Evolutionary conservation across 2,797 vertebrate genomes (phyloP), one percentile per base, ranked within the genome.

Genomic region (Poeciliopsis presidionis): DNA sequence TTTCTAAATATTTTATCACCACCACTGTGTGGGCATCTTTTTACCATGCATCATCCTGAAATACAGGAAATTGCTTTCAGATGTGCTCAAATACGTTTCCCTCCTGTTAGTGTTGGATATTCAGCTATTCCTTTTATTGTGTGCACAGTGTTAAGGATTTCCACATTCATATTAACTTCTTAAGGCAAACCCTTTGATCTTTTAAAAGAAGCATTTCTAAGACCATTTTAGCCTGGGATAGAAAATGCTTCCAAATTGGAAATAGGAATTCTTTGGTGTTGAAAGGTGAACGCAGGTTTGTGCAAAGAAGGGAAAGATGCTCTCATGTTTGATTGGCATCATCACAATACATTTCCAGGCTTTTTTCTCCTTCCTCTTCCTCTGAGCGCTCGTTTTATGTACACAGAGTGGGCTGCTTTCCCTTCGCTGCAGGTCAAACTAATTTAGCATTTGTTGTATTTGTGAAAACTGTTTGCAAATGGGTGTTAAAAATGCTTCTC

Each of bases 391-490:
- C 30, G 77, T 75, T 80, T 79, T 77, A 82, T 74, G 63, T 9
- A 20, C 79, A 79, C 81, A 57, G 75, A 63, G 71, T 78, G 86
- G 79, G 67, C 55, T 80, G 53, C 51, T 53, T 47, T 14, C 63
- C 46, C 61, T 80, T 57, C 53, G 51, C 83, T 67, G 76, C 77
- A 83, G 90, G 86, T 93, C 90, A 91, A 91, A 91, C 84, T 88
- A 87, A 92, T 92, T 87, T 88, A 86, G 83, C 77, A 76, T 88
- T 87, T 91, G 88, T 87, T 91, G 82, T 85, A 84, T 85, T 84
- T 86, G 73, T 84, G 79, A 79, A 90, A 91, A 89, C 82, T 87
- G 86, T 88, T 63, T 69, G 39, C 14, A 13, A 87, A 87, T 86
- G 82, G 82, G 77, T 86, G 79, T 78, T 70, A 85, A 91, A 61